These are phyloP conservation scores for Varecia variegata DNA, from an alignment of 2,797 vertebrate species.

Conservation along the genomic window DNA sequence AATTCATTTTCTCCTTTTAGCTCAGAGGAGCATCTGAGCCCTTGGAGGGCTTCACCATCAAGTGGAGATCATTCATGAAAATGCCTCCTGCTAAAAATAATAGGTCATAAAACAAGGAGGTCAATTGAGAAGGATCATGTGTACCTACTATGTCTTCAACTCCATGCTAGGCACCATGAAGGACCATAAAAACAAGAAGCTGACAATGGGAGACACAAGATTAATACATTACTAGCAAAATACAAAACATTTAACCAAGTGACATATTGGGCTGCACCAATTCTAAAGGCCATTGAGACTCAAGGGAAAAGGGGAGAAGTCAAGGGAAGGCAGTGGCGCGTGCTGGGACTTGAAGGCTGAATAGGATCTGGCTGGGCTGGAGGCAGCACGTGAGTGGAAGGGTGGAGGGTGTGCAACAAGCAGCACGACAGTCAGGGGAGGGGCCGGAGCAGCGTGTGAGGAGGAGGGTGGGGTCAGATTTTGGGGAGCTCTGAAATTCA, in stretches of 20 bases:
- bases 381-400: no score
- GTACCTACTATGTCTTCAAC: neutral
- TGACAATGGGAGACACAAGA: neutral
- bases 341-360: neutral
- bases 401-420: neutral
- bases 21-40: neutral
- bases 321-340: neutral
- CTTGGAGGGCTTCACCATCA: neutral
- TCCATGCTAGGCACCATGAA: neutral
- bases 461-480: neutral
- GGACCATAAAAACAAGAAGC: neutral
- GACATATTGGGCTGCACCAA: neutral
- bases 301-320: neutral
- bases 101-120: neutral
- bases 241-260: neutral
- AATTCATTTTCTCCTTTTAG: neutral
- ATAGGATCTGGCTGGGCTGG: no score
- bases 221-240: neutral
- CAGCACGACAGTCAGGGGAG: rapidly evolving
- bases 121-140: neutral
- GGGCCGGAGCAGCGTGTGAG: neutral
- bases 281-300: neutral
- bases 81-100: neutral
- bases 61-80: neutral
- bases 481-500: neutral